Evolutionary conservation across 2,888 invertebrate species (phyloP).

Genomic region (Clostera curtula): DNA sequence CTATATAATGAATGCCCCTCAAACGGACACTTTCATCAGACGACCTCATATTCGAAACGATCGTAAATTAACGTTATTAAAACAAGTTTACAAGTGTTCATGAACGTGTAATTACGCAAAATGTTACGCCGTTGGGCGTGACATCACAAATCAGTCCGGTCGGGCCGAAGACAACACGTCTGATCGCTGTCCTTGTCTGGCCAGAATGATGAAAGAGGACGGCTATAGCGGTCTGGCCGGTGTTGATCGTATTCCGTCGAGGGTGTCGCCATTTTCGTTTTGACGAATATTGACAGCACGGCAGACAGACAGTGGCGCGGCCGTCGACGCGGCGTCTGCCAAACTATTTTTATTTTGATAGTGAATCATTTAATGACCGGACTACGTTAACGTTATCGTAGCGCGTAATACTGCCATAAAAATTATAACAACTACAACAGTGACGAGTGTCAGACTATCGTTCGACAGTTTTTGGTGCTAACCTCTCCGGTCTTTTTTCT

Average conservation of each 20-base stretch:
- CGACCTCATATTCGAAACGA: conserved; percentile 56
- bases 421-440: conserved; percentile 42
- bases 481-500: conserved; percentile 60
- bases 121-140: conserved; percentile 75
- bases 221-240: conserved; percentile 43
- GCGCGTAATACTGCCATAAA: conserved; percentile 42
- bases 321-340: conserved; percentile 68
- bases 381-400: conserved; percentile 39
- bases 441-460: conserved; percentile 50
- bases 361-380: conserved; percentile 61
- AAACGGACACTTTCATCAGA: conserved; percentile 55
- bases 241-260: conserved; percentile 72
- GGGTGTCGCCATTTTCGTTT: conserved; percentile 83
- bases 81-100: conserved; percentile 67
- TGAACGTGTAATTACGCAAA: conserved; percentile 70
- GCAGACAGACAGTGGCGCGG: conserved; percentile 73
- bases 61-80: conserved; percentile 67
- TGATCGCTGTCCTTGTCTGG: conserved; percentile 38
- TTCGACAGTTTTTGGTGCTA: conserved; percentile 60
- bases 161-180: conserved; percentile 64
- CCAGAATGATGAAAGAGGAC: conserved; percentile 32
- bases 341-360: conserved; percentile 73
- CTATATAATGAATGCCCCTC: conserved; percentile 51
- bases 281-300: conserved; percentile 83
- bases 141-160: conserved; percentile 73